Conservation (phyloP, 2,888 invertebrate species). For the Tanypteryx hageni region DNA sequence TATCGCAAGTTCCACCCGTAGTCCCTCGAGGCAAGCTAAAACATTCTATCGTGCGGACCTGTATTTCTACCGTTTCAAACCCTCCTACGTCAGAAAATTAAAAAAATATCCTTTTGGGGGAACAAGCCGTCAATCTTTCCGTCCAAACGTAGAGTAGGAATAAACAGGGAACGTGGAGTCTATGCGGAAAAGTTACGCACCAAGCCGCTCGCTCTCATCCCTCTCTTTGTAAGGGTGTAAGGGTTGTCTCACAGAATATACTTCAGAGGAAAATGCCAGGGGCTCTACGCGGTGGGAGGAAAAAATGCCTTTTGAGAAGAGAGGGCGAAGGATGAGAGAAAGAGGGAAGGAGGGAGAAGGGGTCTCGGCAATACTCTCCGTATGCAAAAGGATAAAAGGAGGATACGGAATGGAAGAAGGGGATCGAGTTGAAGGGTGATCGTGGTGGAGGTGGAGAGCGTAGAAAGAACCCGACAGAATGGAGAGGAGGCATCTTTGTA, state of each 20-base stretch:
- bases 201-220: background rate
- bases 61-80: background rate
- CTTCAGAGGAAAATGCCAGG: background rate
- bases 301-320: background rate
- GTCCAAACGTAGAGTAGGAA: background rate
- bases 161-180: background rate
- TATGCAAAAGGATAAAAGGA: background rate
- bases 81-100: background rate
- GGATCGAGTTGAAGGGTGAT: background rate
- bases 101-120: background rate
- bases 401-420: background rate
- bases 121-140: conserved; percentile 18
- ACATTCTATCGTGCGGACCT: background rate
- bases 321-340: background rate
- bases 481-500: background rate
- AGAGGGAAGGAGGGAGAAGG: background rate
- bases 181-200: background rate
- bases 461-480: background rate
- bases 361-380: background rate
- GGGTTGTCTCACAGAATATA: background rate
- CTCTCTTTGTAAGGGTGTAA: too few relatives aligned
- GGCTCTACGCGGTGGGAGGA: background rate
- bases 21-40: background rate
- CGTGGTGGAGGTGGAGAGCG: background rate
- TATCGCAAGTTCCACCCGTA: background rate